Evolutionary conservation across 2,888 invertebrate species (phyloP), one percentile per base, ranked within the genome.

Genomic region (Mesorhabditis spiculigera): DNA sequence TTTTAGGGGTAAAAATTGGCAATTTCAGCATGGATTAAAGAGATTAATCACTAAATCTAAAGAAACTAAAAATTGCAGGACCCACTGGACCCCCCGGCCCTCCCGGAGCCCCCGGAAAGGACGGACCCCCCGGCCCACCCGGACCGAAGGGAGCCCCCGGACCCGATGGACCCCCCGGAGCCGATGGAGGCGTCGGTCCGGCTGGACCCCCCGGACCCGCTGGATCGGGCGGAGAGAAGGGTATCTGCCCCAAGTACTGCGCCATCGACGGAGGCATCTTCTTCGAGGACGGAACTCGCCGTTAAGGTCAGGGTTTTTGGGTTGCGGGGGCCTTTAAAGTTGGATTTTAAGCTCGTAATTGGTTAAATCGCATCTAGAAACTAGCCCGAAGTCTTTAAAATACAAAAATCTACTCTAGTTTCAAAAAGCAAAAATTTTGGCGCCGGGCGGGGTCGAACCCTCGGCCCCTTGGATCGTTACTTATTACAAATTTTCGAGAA

Each of bases 121-220:
- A 79, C 73, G 83, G 84, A 71, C 80, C 83, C 68, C 77, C 84
- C 67, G 84, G 84, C 70, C 78, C 79, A 70, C 67, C 79, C 43
- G 80, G 80, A 73, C 77, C 80, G 72, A 78, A 77, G 72, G 80
- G 80, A 71, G 76, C 78, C 67, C 78, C 79, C 72, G 79, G 79
- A 73, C 78, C 76, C 69, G 75, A 75, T 71, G 81, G 81, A 72
- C 73, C 77, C 66, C 75, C 78, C 68, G 81, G 81, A 74, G 73
- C 74, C 68, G 78, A 78, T 65, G 81, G 81, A 72, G 73, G 75
- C 63, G 72, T 76, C 28, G 81, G 81, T 69, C 78, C 77, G 69
- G 76, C 76, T 71, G 79, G 79, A 74, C 79, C 79, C 67, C 80
- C 77, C 69, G 80, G 80, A 73, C 80, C 80, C 64, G 75, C 77